phyloP scores from a whole-genome alignment of 2,113 vertebrate genomes.

The Bos taurus region DNA sequence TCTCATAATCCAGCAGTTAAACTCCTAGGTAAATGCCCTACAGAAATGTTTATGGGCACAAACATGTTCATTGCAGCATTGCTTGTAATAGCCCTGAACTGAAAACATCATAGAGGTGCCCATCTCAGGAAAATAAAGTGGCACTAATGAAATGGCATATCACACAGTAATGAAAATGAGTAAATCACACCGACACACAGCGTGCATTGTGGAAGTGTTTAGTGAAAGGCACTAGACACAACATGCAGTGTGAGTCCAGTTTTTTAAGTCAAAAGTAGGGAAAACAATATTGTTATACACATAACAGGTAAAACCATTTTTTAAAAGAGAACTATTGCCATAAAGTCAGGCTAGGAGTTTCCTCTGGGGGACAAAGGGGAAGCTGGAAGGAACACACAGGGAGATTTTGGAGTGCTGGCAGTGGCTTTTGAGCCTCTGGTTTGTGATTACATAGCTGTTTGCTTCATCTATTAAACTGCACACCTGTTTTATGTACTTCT shows the following conservation, averaged over 20 bases:
- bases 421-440: background rate
- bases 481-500: background rate
- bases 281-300: background rate
- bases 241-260: background rate
- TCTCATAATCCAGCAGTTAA: background rate
- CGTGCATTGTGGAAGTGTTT: background rate
- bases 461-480: background rate
- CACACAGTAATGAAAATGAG: background rate
- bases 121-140: background rate
- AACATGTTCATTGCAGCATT: background rate
- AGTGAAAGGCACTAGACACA: background rate
- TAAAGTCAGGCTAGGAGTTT: background rate
- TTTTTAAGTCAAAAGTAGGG: background rate
- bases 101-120: background rate
- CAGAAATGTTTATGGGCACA: background rate
- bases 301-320: background rate
- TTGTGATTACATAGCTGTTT: background rate
- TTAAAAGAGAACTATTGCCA: background rate
- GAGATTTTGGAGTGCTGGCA: background rate
- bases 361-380: fast-evolving
- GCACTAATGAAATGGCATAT: background rate
- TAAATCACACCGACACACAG: background rate
- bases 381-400: background rate
- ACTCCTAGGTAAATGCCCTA: background rate
- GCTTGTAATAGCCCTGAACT: background rate